These are phyloP conservation scores for Melanerpes aurifrons DNA, from an alignment of 2,113 vertebrate species.

Conservation along the genomic window DNA sequence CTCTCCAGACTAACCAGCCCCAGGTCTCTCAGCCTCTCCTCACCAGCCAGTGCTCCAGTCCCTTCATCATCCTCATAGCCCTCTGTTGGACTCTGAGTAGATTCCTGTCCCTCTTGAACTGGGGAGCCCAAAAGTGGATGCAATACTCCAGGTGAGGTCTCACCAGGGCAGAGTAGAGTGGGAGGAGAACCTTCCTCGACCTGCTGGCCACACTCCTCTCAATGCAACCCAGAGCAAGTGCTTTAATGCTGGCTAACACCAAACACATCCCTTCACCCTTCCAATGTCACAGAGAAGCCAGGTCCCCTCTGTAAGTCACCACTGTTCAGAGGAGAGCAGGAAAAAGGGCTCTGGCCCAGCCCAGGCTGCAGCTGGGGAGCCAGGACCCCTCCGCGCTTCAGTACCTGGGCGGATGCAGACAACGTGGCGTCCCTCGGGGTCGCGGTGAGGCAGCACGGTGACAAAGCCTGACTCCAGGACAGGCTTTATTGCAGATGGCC, in stretches of 20 bases:
- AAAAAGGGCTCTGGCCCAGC: background rate
- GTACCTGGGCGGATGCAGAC: conserved; percentile 93
- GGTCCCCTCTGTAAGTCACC: background rate
- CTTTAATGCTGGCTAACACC: background rate
- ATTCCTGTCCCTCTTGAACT: too few relatives aligned
- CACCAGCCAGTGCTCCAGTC: too few relatives aligned
- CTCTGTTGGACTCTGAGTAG: too few relatives aligned
- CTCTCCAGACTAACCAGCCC: too few relatives aligned
- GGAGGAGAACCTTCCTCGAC: too few relatives aligned
- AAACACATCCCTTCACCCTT: background rate
- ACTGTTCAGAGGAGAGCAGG: background rate
- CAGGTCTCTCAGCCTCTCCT: too few relatives aligned
- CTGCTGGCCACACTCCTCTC: too few relatives aligned
- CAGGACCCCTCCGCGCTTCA: background rate
- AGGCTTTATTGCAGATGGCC: conserved; percentile 88
- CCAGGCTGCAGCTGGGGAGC: accelerated
- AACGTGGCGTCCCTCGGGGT: conserved; percentile 89
- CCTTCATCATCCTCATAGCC: too few relatives aligned
- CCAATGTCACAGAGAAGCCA: background rate
- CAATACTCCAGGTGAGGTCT: too few relatives aligned
- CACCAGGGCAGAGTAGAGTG: too few relatives aligned
- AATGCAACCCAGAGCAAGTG: background rate
- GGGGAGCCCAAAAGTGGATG: too few relatives aligned
- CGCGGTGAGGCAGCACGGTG: conserved; percentile 88
- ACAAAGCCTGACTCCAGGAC: conserved; percentile 94